Percentiles rank a stretch among this genome's conserved stretches.
phyloP scores from a whole-genome alignment of 2,113 vertebrate species.

The Cheilinus undulatus region DNA sequence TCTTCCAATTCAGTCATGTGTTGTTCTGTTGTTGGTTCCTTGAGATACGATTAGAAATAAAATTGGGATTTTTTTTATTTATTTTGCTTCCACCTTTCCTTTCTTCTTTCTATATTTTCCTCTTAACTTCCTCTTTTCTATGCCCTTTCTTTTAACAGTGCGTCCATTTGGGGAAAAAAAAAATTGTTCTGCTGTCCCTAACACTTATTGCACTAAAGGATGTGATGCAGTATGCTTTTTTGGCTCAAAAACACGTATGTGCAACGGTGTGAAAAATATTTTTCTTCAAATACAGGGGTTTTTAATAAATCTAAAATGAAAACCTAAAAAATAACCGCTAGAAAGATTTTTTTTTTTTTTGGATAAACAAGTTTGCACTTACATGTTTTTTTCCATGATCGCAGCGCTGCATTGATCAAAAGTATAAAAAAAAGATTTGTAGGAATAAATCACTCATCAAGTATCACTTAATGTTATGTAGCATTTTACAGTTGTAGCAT shows the following conservation, averaged over 20 bases:
- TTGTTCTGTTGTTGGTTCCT: conserved; percentile 68
- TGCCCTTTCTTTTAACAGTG: conserved; percentile 24
- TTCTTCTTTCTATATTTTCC: conserved; percentile 22
- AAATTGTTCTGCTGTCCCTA: conserved; percentile 51
- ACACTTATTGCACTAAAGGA: conserved; percentile 62
- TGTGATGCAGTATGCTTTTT: conserved; percentile 59
- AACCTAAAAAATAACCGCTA: conserved; percentile 10
- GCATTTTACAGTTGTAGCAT: conserved; percentile 86
- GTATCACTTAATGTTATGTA: conserved; percentile 81
- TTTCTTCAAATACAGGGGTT: conserved; percentile 30
- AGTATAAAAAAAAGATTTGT: conserved; percentile 47
- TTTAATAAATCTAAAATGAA: conserved; percentile 25
- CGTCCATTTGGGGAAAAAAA: conserved; percentile 7
- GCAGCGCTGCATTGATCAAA: conserved; percentile 53
- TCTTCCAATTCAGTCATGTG: conserved; percentile 76
- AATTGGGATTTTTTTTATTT: conserved; percentile 61
- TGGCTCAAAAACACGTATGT: conserved; percentile 53
- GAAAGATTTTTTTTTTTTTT: conserved; percentile 10
- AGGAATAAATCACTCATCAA: conserved; percentile 58
- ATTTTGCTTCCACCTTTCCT: conserved; percentile 27
- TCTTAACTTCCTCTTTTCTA: background rate
- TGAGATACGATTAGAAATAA: conserved; percentile 61
- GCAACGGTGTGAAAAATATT: conserved; percentile 13
- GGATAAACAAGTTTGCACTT: conserved; percentile 36
- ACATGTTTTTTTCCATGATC: conserved; percentile 46